These are phyloP conservation scores for Elgonia sp. DNA, from an alignment of 2,888 invertebrate genomes.

Conservation along the genomic window DNA sequence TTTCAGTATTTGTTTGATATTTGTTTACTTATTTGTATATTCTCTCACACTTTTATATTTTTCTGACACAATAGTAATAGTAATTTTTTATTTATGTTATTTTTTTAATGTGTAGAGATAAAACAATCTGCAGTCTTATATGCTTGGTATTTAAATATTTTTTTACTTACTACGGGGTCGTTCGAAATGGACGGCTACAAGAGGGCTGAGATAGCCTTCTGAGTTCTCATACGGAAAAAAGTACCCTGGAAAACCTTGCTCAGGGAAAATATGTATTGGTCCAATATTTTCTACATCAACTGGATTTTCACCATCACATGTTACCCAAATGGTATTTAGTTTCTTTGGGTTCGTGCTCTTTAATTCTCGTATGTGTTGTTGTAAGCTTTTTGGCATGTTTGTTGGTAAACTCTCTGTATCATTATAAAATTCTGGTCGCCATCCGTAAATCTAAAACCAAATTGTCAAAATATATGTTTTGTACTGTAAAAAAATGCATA, in stretches of 20 bases:
- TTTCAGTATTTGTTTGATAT: too few relatives aligned
- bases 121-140: too few relatives aligned
- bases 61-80: too few relatives aligned
- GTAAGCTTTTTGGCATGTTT: constrained; percentile 92
- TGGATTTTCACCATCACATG: constrained; percentile 97
- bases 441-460: constrained; percentile 92
- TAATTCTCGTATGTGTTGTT: constrained; percentile 90
- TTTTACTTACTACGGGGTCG: constrained; percentile 92
- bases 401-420: constrained; percentile 90
- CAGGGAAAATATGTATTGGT: constrained; percentile 93
- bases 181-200: constrained; percentile 95
- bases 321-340: constrained; percentile 95
- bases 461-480: too few relatives aligned
- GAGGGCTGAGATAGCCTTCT: constrained; percentile 95
- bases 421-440: constrained; percentile 95
- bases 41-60: too few relatives aligned
- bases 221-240: constrained; percentile 96
- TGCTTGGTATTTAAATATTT: too few relatives aligned
- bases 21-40: too few relatives aligned
- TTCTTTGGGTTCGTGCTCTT: constrained; percentile 87
- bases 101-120: too few relatives aligned
- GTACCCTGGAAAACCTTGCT: constrained; percentile 95
- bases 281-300: constrained; percentile 97
- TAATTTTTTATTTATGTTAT: too few relatives aligned
- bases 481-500: too few relatives aligned